Percentiles rank a stretch among this genome's conserved stretches.
Evolutionary conservation across 23 tunicate genomes (phyloP).

Genomic region (Phallusia fumigata): DNA sequence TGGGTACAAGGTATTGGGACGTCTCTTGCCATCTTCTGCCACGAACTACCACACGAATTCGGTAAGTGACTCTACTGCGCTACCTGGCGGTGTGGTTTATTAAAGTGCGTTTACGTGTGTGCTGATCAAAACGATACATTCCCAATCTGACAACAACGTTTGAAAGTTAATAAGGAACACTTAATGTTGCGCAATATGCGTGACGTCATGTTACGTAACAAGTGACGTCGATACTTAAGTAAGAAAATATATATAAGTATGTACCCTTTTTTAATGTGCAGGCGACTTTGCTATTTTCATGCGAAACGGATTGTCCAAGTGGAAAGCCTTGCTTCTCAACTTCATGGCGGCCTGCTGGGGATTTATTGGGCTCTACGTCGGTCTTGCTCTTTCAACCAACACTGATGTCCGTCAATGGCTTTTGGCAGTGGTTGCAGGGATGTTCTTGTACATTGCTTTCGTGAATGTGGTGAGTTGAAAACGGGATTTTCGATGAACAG

Average conservation of each 20-base stretch:
- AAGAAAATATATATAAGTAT: too few relatives aligned
- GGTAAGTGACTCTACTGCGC: slow-evolving; percentile 50
- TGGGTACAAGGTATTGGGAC: slow-evolving; percentile 87
- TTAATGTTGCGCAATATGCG: too few relatives aligned
- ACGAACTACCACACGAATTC: slow-evolving; percentile 97
- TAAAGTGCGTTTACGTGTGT: too few relatives aligned
- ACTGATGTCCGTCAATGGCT: slow-evolving; percentile 58
- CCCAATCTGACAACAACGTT: too few relatives aligned
- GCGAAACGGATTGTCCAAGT: slow-evolving; percentile 65
- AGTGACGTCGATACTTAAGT: too few relatives aligned
- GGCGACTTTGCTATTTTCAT: slow-evolving; percentile 95
- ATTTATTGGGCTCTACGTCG: slow-evolving; percentile 82
- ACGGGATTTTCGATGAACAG: too few relatives aligned
- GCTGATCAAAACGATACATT: too few relatives aligned
- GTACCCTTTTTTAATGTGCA: background rate
- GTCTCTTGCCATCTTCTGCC: slow-evolving; percentile 83
- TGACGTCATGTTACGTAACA: too few relatives aligned
- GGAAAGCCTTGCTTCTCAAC: slow-evolving; percentile 70
- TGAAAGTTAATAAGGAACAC: too few relatives aligned
- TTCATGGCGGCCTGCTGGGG: slow-evolving; percentile 77
- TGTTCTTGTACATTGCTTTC: slow-evolving; percentile 78
- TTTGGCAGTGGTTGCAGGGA: slow-evolving; percentile 78
- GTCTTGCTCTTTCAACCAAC: slow-evolving; percentile 52
- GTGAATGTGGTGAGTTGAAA: slow-evolving; percentile 93
- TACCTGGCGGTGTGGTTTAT: too few relatives aligned